Conservation (phyloP, 2,797 vertebrate species). For the Pantherophis vulpinus region DNA sequence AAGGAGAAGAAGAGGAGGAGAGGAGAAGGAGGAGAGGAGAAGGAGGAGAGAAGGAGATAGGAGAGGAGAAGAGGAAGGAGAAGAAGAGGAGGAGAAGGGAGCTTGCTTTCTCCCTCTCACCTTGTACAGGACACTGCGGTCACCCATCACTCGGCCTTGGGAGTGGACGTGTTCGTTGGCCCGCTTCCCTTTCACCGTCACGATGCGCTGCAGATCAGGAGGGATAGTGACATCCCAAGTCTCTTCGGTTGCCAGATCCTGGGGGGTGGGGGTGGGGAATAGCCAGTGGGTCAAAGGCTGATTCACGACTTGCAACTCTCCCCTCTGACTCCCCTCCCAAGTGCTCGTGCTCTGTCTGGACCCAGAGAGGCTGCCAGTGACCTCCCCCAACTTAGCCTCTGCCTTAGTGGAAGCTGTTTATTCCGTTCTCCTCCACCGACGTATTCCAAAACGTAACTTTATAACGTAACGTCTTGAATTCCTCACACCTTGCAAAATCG, state of each 20-base stretch:
- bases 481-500: background rate
- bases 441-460: background rate
- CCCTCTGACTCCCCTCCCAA: background rate
- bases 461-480: background rate
- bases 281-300: background rate
- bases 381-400: background rate
- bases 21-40: no score
- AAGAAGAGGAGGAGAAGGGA: background rate
- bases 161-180: constrained; percentile 95
- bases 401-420: no score
- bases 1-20: no score
- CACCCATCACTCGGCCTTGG: constrained; percentile 97
- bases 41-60: background rate
- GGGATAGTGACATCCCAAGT: constrained; percentile 92
- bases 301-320: no score
- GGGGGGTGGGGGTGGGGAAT: background rate
- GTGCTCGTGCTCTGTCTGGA: rapidly evolving
- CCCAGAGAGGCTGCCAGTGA: background rate
- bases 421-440: background rate
- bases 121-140: constrained; percentile 98
- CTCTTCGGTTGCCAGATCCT: constrained; percentile 90
- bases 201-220: constrained; percentile 85
- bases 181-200: constrained; percentile 88
- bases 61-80: no score
- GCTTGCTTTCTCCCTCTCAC: constrained; percentile 61